These are phyloP conservation scores for Burhinus oedicnemus DNA, from an alignment of 2,113 vertebrate species.

Conservation along the genomic window DNA sequence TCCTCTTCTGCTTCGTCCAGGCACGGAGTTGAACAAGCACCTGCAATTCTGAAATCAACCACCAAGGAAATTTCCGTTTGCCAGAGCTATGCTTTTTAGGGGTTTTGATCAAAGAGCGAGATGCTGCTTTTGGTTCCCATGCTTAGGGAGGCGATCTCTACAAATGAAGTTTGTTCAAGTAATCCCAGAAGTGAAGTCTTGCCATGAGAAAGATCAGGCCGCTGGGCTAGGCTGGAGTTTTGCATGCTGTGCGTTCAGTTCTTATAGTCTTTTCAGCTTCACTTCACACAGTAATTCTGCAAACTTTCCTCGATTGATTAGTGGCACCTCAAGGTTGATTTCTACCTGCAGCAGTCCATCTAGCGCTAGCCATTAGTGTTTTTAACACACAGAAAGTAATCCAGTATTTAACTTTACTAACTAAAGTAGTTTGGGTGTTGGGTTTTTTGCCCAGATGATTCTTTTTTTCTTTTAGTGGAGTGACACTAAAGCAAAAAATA, in stretches of 20 bases:
- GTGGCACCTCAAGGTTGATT: background rate
- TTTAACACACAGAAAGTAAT: background rate
- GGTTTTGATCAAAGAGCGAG: background rate
- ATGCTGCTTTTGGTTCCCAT: background rate
- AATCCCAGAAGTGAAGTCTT: background rate
- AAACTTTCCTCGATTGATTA: background rate
- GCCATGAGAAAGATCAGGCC: background rate
- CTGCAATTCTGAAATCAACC: background rate
- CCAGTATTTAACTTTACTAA: background rate
- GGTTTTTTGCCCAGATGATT: background rate
- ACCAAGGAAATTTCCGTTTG: background rate
- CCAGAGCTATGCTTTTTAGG: background rate
- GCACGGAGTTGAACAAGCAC: background rate
- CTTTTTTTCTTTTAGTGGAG: background rate
- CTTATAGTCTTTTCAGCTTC: background rate
- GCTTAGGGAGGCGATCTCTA: background rate
- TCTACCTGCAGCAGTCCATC: background rate
- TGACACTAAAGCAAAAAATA: background rate
- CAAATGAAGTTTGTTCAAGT: background rate
- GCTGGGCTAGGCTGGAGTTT: background rate
- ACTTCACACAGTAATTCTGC: background rate
- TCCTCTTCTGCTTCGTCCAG: background rate
- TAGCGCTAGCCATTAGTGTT: background rate
- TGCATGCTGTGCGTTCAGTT: rapidly evolving
- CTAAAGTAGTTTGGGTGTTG: background rate